Evolutionary conservation across 2,797 vertebrate genomes (phyloP).

Genomic region (Cryptoblepharus egeriae): DNA sequence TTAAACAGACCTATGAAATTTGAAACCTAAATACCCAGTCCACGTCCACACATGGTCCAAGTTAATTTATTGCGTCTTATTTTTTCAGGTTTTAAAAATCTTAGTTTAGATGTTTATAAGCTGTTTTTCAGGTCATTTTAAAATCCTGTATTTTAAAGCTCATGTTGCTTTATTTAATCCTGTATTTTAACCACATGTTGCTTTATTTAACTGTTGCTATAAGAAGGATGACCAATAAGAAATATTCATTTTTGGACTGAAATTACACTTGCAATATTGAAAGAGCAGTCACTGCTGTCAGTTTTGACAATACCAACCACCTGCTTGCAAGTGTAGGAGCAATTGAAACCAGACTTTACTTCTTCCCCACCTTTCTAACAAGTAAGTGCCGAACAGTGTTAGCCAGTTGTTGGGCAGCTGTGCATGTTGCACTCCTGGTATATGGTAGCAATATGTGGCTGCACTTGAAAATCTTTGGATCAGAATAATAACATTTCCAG

Average conservation of each 20-base stretch:
- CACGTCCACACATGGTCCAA: neutral
- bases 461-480: neutral
- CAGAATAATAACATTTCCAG: neutral
- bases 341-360: neutral
- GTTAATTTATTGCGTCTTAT: neutral
- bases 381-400: neutral
- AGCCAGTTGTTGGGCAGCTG: conserved; percentile 18
- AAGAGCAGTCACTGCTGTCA: conserved; percentile 4
- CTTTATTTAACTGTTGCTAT: neutral
- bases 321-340: conserved; percentile 8
- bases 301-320: conserved; percentile 3
- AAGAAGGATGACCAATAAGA: neutral
- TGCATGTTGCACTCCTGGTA: neutral
- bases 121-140: neutral
- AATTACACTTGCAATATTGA: neutral
- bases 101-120: neutral
- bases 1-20: conserved; percentile 2
- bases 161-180: neutral
- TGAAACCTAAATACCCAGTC: neutral
- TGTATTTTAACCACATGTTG: neutral
- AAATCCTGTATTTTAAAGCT: neutral
- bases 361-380: neutral
- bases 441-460: neutral
- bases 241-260: neutral
- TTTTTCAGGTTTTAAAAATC: neutral